These are phyloP conservation scores for Euglossa dilemma DNA, from an alignment of 1,140 invertebrate genomes.

Conservation along the genomic window DNA sequence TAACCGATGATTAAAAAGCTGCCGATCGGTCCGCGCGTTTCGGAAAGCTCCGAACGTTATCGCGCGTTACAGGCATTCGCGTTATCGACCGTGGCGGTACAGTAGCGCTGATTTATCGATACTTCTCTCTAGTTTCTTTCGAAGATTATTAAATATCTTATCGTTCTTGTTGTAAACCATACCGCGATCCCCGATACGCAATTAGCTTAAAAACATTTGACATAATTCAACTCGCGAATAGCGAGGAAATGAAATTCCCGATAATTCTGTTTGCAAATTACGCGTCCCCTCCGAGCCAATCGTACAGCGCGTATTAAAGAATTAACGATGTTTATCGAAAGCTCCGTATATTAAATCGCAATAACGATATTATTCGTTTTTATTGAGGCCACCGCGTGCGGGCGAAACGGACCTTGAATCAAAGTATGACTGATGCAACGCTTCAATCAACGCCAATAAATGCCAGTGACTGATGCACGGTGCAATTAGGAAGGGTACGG, in stretches of 20 bases:
- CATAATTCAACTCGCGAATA: background rate
- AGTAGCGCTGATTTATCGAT: slow-evolving; percentile 19
- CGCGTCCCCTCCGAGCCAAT: background rate
- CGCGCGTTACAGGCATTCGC: background rate
- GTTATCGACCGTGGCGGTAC: background rate
- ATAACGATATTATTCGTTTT: slow-evolving; percentile 63
- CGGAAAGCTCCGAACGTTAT: background rate
- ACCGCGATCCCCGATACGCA: background rate
- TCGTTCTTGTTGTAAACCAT: background rate
- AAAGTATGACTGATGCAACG: slow-evolving; percentile 75
- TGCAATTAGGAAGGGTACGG: slow-evolving; percentile 74
- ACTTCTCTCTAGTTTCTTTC: background rate
- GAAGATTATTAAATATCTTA: slow-evolving; percentile 30
- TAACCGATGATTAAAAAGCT: background rate
- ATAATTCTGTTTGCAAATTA: background rate
- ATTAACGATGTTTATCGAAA: slow-evolving; percentile 5
- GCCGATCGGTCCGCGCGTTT: background rate
- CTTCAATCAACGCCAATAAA: slow-evolving; percentile 76
- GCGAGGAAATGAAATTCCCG: background rate
- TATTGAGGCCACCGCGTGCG: slow-evolving; percentile 69
- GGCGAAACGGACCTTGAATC: slow-evolving; percentile 73
- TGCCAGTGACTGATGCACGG: slow-evolving; percentile 72
- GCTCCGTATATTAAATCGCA: slow-evolving; percentile 36
- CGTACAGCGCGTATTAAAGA: background rate
- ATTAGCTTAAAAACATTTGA: background rate